Base-by-base conservation (phyloP, 2,113 vertebrate genomes). In the Phrynocephalus versicolor region DNA sequence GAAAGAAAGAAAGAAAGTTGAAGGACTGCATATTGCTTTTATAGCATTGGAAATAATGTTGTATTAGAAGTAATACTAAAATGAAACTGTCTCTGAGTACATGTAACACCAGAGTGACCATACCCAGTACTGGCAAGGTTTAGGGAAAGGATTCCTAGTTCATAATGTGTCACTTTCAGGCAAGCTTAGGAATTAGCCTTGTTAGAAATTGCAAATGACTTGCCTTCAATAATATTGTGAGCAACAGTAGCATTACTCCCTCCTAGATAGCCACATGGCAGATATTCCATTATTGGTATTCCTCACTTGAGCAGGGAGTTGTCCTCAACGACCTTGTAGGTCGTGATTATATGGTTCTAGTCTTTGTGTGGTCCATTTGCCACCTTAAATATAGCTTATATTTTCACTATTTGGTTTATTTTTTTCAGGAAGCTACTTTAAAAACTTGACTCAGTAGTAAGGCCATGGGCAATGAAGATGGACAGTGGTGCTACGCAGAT, bases 391-490 rank as follows among this genome's bases (percentile, higher is more conserved):
- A 83, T 30, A 62, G 73, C 16, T 87, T 91, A 91, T 27, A 90
- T 81, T 81, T n/a, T 88, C 88, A 86, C 64, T 93, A 39, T n/a
- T 93, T 57, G 83, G 1, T 83, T 74, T 88, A 94, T 94, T 91
- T 92, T 58, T 92, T 93, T 81, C 90, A 96, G 96, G 94, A 96
- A 95, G 89, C 93, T 96, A 85, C 93, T 96, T 88, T 97, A 93
- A 95, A 83, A 15, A 78, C 82, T 87, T 87, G 90, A 92, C 88
- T 37, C 25, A 78, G 78, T 85, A 90, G 85, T 93, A 94, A 41
- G 71, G 2, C 86, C 14, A 1, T 81, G 92, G 89, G 92, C 95
- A 88, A 94, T 77, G 91, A 90, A 91, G 18, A 82, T 88, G 77
- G 69, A 72, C 86, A 85, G 83, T 92, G 78, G 86, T 92, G 86